phyloP scores from a whole-genome alignment of 2,113 vertebrate species.

The Sylvilagus bachmani region DNA sequence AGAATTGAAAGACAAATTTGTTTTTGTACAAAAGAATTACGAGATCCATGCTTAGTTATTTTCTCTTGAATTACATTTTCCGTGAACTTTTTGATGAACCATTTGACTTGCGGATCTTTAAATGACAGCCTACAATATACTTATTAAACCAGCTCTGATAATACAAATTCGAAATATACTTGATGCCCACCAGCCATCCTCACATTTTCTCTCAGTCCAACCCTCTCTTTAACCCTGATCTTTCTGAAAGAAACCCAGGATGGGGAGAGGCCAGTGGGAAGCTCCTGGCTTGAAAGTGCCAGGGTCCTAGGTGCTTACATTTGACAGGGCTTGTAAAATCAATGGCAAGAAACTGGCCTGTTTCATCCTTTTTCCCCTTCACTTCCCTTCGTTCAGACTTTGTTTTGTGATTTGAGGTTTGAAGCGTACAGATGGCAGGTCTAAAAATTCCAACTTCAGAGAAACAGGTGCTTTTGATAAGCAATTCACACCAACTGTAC shows the following conservation, averaged over 20 bases:
- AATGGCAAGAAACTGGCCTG: neutral
- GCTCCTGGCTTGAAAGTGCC: no score
- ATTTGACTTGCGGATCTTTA: neutral
- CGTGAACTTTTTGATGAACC: neutral
- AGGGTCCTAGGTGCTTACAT: neutral
- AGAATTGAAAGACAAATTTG: no score
- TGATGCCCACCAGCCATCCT: neutral
- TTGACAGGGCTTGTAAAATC: neutral
- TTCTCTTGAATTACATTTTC: no score
- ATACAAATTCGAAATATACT: neutral
- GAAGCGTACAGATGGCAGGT: neutral
- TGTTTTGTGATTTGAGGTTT: neutral
- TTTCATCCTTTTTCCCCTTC: neutral
- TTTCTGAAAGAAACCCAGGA: neutral
- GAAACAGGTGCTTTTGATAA: neutral
- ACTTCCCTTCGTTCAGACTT: neutral
- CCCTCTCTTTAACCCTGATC: neutral
- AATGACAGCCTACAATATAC: neutral
- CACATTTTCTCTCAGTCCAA: neutral
- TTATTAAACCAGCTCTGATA: neutral
- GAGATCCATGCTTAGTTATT: no score
- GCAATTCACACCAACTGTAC: neutral
- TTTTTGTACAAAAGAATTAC: no score
- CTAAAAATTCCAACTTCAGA: neutral
- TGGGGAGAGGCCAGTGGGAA: neutral